phyloP scores from a whole-genome alignment of 2,113 vertebrate species.

The Urocynchramus pylzowi region DNA sequence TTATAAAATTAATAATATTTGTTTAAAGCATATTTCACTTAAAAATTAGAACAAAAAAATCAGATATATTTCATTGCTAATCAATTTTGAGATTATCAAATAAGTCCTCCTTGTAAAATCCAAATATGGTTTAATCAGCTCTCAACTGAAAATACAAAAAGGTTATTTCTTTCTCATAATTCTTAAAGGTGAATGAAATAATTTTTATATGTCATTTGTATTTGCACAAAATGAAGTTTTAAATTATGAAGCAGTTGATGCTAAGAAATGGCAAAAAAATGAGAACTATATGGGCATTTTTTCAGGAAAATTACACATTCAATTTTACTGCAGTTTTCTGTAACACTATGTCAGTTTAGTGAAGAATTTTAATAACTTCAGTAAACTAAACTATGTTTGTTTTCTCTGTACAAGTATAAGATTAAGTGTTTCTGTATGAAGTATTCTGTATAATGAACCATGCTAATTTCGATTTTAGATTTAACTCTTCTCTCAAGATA shows the following conservation, averaged over 20 bases:
- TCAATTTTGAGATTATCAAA: background rate
- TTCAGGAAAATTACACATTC: background rate
- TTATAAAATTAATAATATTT: background rate
- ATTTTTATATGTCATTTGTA: background rate
- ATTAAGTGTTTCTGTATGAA: background rate
- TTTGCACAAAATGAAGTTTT: background rate
- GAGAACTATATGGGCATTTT: background rate
- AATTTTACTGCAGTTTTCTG: background rate
- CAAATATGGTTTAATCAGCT: background rate
- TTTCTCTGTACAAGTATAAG: background rate
- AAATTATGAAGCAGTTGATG: background rate
- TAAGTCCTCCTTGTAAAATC: background rate
- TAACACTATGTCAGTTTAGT: background rate
- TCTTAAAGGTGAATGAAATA: background rate
- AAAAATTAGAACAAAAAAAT: background rate
- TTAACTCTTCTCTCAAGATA: background rate
- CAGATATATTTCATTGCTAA: background rate
- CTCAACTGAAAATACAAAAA: background rate
- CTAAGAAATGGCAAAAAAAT: background rate
- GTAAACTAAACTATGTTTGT: background rate
- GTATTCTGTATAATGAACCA: background rate
- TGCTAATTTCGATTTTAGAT: background rate
- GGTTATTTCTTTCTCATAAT: background rate
- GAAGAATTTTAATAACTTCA: background rate
- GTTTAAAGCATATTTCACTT: background rate